phyloP scores from a whole-genome alignment of 2,113 vertebrate genomes.

The Arothron firmamentum region DNA sequence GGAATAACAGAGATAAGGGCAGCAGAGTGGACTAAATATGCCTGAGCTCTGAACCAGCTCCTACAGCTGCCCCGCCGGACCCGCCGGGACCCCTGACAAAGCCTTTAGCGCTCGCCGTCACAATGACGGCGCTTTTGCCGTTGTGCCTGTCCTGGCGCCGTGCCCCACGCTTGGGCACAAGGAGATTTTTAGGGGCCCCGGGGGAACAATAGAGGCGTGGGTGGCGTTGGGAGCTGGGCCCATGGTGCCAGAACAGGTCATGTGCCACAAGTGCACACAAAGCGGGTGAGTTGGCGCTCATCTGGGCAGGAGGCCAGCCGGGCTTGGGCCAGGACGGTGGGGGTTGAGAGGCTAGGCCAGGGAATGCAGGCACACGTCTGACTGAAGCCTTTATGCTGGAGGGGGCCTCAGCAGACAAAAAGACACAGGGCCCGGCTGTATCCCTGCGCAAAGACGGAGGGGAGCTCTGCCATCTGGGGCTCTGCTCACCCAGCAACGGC shows the following conservation, averaged over 20 bases:
- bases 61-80: too few relatives aligned
- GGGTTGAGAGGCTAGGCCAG: conserved; percentile 18
- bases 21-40: too few relatives aligned
- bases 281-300: conserved; percentile 46
- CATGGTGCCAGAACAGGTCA: conserved; percentile 48
- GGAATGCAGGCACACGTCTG: conserved; percentile 66
- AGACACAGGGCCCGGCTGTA: conserved; percentile 61
- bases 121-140: conserved; percentile 29
- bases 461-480: conserved; percentile 54
- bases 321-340: conserved; percentile 23
- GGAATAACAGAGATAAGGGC: too few relatives aligned
- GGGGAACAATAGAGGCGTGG: conserved; percentile 47
- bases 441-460: conserved; percentile 30
- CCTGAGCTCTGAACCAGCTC: too few relatives aligned
- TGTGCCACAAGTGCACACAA: conserved; percentile 59
- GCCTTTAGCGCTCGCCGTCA: conserved; percentile 1
- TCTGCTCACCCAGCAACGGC: conserved; percentile 50
- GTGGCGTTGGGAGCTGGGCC: conserved; percentile 48
- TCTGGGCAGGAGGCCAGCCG: conserved; percentile 56
- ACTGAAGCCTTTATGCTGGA: conserved; percentile 52
- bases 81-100: neutral
- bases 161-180: conserved; percentile 34
- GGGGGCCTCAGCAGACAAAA: conserved; percentile 59
- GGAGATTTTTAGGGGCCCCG: conserved; percentile 32
- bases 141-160: conserved; percentile 38